Conservation (phyloP, 2,797 vertebrate species). For the Remorina albescens region DNA sequence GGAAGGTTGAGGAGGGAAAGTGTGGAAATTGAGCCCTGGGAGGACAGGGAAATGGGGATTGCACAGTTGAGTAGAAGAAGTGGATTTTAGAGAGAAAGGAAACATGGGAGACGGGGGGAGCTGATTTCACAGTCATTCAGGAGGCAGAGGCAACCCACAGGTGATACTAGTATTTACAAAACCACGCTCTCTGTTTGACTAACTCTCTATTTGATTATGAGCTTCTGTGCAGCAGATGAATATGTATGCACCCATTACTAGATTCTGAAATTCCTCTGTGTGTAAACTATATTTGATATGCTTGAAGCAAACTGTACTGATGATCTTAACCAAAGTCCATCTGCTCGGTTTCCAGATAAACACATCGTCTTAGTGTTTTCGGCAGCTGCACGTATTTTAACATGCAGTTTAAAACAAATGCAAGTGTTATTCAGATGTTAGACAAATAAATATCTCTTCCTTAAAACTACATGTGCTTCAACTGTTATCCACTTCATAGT, state of each 20-base stretch:
- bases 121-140: slow-evolving; percentile 55
- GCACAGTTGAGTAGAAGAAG: slow-evolving; percentile 35
- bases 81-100: slow-evolving; percentile 33
- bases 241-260: slow-evolving; percentile 57
- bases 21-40: slow-evolving; percentile 27
- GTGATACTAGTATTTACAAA: slow-evolving; percentile 51
- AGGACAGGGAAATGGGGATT: slow-evolving; percentile 14
- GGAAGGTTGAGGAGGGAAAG: slow-evolving; percentile 30
- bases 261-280: slow-evolving; percentile 60
- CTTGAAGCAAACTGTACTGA: slow-evolving; percentile 68
- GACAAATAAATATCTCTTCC: slow-evolving; percentile 43
- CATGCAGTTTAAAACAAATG: slow-evolving; percentile 20
- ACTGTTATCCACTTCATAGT: slow-evolving; percentile 49
- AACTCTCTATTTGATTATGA: slow-evolving; percentile 60
- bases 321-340: slow-evolving; percentile 71
- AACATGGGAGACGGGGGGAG: slow-evolving; percentile 44
- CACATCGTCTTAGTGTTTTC: slow-evolving; percentile 27
- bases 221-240: slow-evolving; percentile 62
- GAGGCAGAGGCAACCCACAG: slow-evolving; percentile 56
- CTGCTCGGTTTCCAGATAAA: slow-evolving; percentile 62
- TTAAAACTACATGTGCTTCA: slow-evolving; percentile 36
- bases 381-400: slow-evolving; percentile 24
- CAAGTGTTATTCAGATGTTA: slow-evolving; percentile 39
- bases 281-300: slow-evolving; percentile 69
- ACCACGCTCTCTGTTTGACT: slow-evolving; percentile 54